Conservation (phyloP, 2,888 invertebrate genomes). For the Disparrhopalites patrizii region DNA sequence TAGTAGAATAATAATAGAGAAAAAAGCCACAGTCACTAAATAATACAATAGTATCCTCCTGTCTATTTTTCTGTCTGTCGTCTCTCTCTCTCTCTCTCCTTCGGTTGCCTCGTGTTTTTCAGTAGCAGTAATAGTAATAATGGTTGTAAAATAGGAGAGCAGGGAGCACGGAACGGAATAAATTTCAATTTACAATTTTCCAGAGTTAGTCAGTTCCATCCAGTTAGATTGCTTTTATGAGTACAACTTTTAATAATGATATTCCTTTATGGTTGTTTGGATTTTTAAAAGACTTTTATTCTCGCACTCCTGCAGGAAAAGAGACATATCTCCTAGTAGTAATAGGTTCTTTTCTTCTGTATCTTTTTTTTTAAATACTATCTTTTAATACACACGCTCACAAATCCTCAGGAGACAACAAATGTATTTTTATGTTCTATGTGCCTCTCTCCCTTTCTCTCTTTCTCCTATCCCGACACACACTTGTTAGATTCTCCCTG, state of each 20-base stretch:
- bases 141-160: background rate
- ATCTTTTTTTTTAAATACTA: background rate
- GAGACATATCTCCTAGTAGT: no score
- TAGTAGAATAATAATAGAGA: no score
- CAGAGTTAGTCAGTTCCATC: constrained; percentile 13
- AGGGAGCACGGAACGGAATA: no score
- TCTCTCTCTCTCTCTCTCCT: no score
- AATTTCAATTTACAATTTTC: constrained; percentile 12
- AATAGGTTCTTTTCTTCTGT: background rate
- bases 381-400: background rate
- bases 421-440: background rate
- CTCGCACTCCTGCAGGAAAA: no score
- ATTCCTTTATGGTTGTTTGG: no score
- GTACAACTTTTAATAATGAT: no score
- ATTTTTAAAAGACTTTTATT: no score
- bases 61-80: no score
- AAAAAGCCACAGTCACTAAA: no score
- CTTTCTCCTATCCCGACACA: background rate
- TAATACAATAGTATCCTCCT: no score
- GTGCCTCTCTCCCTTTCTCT: background rate
- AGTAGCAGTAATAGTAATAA: background rate
- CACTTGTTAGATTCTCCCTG: background rate
- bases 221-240: constrained; percentile 11
- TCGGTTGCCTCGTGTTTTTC: no score
- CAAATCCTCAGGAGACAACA: background rate